These are phyloP conservation scores for Papilio gigon DNA, from an alignment of 2,888 invertebrate species.

Conservation along the genomic window DNA sequence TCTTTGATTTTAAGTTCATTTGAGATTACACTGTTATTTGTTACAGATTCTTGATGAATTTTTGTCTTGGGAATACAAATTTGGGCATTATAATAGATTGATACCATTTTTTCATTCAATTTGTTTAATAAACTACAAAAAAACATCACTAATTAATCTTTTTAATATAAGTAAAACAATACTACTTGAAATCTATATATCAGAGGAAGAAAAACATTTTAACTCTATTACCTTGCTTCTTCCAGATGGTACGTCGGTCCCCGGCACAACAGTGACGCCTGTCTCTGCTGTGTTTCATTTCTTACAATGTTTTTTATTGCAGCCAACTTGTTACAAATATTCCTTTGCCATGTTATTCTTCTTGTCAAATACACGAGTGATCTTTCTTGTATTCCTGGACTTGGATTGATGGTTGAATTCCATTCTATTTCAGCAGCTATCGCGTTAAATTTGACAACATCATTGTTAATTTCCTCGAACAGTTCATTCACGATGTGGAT, in stretches of 20 bases:
- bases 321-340: constrained; percentile 57
- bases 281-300: constrained; percentile 71
- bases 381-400: constrained; percentile 52
- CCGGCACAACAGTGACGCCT: constrained; percentile 84
- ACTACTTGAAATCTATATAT: not conserved
- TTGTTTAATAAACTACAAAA: constrained; percentile 28
- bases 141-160: not conserved
- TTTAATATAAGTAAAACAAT: too few species aligned
- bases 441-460: constrained; percentile 60
- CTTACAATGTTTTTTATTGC: constrained; percentile 54
- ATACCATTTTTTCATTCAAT: constrained; percentile 79
- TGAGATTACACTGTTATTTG: constrained; percentile 51
- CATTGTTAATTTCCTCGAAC: constrained; percentile 64
- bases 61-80: constrained; percentile 75
- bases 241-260: constrained; percentile 82
- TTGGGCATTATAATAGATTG: constrained; percentile 82
- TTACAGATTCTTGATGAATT: constrained; percentile 37
- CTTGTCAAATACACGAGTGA: constrained; percentile 58
- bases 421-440: constrained; percentile 69
- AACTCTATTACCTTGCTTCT: constrained; percentile 77
- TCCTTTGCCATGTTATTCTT: constrained; percentile 63
- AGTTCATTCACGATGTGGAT: constrained; percentile 49
- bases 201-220: not conserved
- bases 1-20: constrained; percentile 61
- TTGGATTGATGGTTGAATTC: constrained; percentile 64